These are phyloP conservation scores for Habropoda laboriosa DNA, from an alignment of 1,140 invertebrate genomes.

Conservation along the genomic window DNA sequence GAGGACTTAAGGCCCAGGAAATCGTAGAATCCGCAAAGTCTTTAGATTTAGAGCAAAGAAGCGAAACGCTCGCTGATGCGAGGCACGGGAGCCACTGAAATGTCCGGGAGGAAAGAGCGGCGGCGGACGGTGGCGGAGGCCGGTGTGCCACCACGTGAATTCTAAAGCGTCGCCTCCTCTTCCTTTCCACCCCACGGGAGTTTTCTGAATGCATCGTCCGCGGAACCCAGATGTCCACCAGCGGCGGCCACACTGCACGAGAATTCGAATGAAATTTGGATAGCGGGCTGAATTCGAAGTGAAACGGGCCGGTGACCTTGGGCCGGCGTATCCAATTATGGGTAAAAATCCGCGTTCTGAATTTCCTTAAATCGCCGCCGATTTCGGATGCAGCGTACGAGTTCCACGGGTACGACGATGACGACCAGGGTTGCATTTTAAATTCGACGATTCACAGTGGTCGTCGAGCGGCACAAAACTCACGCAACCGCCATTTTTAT, in stretches of 20 bases:
- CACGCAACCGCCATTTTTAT: background rate
- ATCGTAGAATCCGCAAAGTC: background rate
- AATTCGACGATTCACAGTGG: background rate
- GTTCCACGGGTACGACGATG: background rate
- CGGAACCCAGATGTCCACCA: constrained; percentile 39
- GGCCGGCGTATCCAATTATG: constrained; percentile 5
- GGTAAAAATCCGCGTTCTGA: constrained; percentile 34
- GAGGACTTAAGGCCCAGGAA: background rate
- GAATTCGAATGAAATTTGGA: constrained; percentile 63
- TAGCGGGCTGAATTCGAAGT: constrained; percentile 44
- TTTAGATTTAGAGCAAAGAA: constrained; percentile 36
- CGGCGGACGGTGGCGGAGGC: constrained; percentile 17
- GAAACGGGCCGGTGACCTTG: constrained; percentile 36
- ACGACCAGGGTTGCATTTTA: constrained; percentile 13
- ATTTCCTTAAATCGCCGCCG: constrained; percentile 13
- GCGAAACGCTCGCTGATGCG: constrained; percentile 61
- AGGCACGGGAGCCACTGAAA: constrained; percentile 72
- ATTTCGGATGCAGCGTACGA: constrained; percentile 14
- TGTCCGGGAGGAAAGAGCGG: constrained; percentile 60
- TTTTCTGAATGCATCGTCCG: constrained; percentile 33
- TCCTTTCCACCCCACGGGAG: background rate
- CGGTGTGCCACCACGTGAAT: constrained; percentile 72
- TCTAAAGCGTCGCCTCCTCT: constrained; percentile 70
- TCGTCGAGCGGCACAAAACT: background rate
- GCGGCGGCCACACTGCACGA: constrained; percentile 15